Conservation (phyloP, 92 coral and sea anemone species). For the Siderastrea siderea region DNA sequence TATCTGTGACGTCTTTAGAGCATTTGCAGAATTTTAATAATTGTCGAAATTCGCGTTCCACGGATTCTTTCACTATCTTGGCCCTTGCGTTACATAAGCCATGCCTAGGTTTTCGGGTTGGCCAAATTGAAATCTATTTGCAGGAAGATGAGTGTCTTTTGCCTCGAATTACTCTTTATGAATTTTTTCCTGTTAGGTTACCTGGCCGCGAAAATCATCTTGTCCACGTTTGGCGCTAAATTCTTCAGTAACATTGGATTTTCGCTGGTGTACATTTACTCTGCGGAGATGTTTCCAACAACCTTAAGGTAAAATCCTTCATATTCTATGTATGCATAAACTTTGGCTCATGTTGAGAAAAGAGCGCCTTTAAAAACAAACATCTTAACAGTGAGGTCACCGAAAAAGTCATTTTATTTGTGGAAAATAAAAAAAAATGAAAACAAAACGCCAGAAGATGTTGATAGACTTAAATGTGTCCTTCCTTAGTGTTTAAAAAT, state of each 20-base stretch:
- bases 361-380: neutral
- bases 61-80: too few species aligned
- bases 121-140: neutral
- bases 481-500: neutral
- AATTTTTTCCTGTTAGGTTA: neutral
- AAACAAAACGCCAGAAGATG: too few species aligned
- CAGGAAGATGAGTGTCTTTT: too few species aligned
- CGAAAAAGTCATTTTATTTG: too few species aligned
- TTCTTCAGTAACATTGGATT: neutral
- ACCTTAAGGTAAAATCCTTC: slow-evolving; percentile 5
- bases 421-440: too few species aligned
- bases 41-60: too few species aligned
- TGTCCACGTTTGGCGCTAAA: slow-evolving; percentile 25
- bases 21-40: too few species aligned
- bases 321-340: neutral
- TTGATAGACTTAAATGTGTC: too few species aligned
- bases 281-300: slow-evolving; percentile 34
- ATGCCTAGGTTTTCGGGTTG: neutral
- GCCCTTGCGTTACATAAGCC: too few species aligned
- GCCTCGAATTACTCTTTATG: neutral
- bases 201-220: slow-evolving; percentile 12
- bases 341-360: too few species aligned
- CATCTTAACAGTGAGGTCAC: neutral
- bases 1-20: neutral
- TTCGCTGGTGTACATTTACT: slow-evolving; percentile 10